A percentile compares a stretch with the other conserved stretches of the same genome.
phyloP scores from a whole-genome alignment of 2,888 invertebrate genomes.

The Nemapogon koenigi region DNA sequence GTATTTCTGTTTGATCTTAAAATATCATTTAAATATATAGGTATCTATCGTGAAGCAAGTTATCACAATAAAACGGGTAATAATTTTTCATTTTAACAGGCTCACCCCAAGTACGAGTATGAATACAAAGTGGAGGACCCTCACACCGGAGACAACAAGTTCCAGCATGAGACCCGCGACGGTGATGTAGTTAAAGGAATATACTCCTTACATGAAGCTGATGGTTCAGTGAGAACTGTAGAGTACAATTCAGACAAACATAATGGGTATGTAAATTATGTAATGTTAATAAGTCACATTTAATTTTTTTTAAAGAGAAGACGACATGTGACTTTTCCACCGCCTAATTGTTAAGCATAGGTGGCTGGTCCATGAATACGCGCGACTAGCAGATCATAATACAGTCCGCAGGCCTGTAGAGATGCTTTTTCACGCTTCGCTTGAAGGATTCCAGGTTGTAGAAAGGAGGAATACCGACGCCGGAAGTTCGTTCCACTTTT shows the following conservation, averaged over 20 bases:
- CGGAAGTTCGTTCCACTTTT: no score
- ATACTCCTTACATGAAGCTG: conserved; percentile 66
- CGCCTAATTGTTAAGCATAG: no score
- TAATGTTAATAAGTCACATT: no score
- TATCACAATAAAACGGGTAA: not conserved
- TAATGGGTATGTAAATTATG: conserved; percentile 50
- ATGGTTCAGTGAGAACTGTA: conserved; percentile 66
- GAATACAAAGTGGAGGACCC: conserved; percentile 68
- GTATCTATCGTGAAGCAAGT: no score
- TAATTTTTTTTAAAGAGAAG: not conserved
- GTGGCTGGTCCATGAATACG: no score
- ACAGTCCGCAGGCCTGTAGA: no score
- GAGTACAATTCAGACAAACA: conserved; percentile 67
- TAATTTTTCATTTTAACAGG: conserved; percentile 26
- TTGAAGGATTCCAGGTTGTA: no score
- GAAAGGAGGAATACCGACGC: no score
- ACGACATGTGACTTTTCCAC: no score
- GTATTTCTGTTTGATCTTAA: conserved; percentile 19
- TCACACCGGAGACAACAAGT: conserved; percentile 69
- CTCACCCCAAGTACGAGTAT: conserved; percentile 66
- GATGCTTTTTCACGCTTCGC: no score
- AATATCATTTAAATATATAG: not conserved
- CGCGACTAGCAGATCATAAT: no score
- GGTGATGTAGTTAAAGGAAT: conserved; percentile 71
- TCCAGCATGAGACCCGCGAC: conserved; percentile 63